These are phyloP conservation scores for Microctonus hyperodae DNA, from an alignment of 2,888 invertebrate genomes.

Conservation along the genomic window DNA sequence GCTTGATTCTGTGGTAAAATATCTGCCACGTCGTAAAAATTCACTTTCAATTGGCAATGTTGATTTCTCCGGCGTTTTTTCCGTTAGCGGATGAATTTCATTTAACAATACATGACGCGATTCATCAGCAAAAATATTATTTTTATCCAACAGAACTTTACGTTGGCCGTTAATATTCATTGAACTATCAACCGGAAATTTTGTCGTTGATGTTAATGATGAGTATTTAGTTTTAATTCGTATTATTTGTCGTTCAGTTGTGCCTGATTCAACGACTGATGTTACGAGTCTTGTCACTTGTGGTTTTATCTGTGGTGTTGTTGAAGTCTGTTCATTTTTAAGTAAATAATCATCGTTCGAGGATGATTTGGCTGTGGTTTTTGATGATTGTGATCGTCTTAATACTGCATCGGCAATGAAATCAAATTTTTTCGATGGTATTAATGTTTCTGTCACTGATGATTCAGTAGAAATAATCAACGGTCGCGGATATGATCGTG, in stretches of 20 bases:
- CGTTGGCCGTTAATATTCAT: neutral
- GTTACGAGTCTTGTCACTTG: conserved; percentile 63
- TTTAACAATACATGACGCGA: conserved; percentile 37
- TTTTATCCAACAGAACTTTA: neutral
- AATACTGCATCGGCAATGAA: conserved; percentile 55
- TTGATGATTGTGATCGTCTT: conserved; percentile 53
- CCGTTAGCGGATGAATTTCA: conserved; percentile 50
- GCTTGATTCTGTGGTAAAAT: conserved; percentile 54
- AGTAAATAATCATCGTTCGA: conserved; percentile 39
- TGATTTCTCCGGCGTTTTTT: conserved; percentile 52
- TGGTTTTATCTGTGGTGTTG: conserved; percentile 54
- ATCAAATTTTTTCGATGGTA: conserved; percentile 59
- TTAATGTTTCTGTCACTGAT: conserved; percentile 55
- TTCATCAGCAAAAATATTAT: conserved; percentile 17
- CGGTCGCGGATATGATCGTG: conserved; percentile 49
- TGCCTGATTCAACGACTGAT: conserved; percentile 63
- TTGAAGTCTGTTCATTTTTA: conserved; percentile 43
- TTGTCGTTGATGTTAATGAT: conserved; percentile 54
- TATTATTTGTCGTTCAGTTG: conserved; percentile 64
- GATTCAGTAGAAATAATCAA: conserved; percentile 47
- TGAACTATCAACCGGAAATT: conserved; percentile 49
- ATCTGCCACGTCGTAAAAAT: conserved; percentile 45
- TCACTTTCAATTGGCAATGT: conserved; percentile 60
- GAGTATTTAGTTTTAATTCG: conserved; percentile 61
- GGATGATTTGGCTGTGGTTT: conserved; percentile 42